A percentile compares a stretch with the other conserved stretches of the same genome.
Conservation (phyloP, 2,888 invertebrate species). For the Drosophila anomalipes region DNA sequence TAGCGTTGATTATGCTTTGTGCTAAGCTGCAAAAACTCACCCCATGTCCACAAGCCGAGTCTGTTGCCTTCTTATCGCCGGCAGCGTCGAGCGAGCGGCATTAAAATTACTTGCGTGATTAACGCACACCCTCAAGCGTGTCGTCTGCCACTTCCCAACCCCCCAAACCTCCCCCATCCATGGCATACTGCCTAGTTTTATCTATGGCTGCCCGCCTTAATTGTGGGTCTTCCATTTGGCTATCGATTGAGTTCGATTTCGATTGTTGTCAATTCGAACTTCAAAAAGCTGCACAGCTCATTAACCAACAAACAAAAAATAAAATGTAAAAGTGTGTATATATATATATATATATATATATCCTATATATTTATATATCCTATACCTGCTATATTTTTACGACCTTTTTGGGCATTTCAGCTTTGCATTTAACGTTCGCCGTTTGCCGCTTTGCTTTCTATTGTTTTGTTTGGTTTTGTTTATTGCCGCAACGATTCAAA, state of each 20-base stretch:
- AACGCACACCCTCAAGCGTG: slow-evolving; percentile 71
- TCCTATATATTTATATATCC: slow-evolving; percentile 8
- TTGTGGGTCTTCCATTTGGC: slow-evolving; percentile 76
- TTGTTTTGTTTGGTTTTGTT: slow-evolving; percentile 75
- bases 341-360: neutral
- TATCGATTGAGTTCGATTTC: slow-evolving; percentile 73
- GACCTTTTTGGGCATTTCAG: slow-evolving; percentile 50
- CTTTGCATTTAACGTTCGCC: slow-evolving; percentile 18
- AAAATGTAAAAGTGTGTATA: neutral
- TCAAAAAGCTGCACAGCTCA: slow-evolving; percentile 71
- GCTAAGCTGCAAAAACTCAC: slow-evolving; percentile 57
- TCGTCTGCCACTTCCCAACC: slow-evolving; percentile 13
- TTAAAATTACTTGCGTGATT: slow-evolving; percentile 78
- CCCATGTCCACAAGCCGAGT: slow-evolving; percentile 30
- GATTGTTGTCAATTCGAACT: slow-evolving; percentile 49
- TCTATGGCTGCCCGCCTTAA: slow-evolving; percentile 78
- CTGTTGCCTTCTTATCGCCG: slow-evolving; percentile 59
- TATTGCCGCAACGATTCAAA: slow-evolving; percentile 72
- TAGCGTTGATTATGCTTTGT: slow-evolving; percentile 75
- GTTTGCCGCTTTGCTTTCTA: slow-evolving; percentile 37
- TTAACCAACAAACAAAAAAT: slow-evolving; percentile 38
- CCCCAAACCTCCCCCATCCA: neutral
- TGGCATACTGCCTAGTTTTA: slow-evolving; percentile 42
- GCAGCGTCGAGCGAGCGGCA: slow-evolving; percentile 46
- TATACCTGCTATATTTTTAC: slow-evolving; percentile 36